These are phyloP conservation scores for Drosophila miranda DNA, from an alignment of 1,140 invertebrate genomes.

Conservation along the genomic window DNA sequence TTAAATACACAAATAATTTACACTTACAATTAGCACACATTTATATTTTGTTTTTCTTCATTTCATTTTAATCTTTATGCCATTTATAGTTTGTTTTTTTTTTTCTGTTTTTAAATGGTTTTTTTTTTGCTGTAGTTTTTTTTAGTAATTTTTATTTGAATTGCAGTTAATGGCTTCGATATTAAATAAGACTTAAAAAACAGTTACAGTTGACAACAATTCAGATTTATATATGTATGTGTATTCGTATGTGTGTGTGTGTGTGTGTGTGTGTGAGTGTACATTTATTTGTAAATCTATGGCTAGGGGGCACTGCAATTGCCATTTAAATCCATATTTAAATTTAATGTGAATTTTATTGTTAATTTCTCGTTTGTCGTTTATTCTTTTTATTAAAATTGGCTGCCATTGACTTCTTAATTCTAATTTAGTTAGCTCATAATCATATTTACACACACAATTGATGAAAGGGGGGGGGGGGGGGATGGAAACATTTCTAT, in stretches of 20 bases:
- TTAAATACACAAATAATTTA: slow-evolving; percentile 80
- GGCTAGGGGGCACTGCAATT: slow-evolving; percentile 43
- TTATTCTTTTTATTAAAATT: slow-evolving; percentile 56
- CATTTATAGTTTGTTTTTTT: slow-evolving; percentile 35
- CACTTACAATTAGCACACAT: slow-evolving; percentile 74
- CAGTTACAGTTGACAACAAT: slow-evolving; percentile 76
- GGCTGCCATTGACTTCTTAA: slow-evolving; percentile 55
- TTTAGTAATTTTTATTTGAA: slow-evolving; percentile 45
- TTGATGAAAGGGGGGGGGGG: background rate
- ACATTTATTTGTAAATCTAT: slow-evolving; percentile 39
- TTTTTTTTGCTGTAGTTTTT: slow-evolving; percentile 32
- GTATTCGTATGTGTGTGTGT: background rate
- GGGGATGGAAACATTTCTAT: slow-evolving; percentile 29
- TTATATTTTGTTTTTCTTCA: slow-evolving; percentile 32
- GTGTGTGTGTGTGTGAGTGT: slow-evolving; percentile 22
- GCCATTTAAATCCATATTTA: slow-evolving; percentile 62
- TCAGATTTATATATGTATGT: slow-evolving; percentile 61
- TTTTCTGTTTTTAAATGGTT: slow-evolving; percentile 35
- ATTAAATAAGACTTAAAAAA: slow-evolving; percentile 77
- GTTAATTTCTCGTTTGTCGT: slow-evolving; percentile 1
- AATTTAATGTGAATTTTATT: slow-evolving; percentile 28
- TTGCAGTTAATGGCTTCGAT: slow-evolving; percentile 73
- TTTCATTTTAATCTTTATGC: slow-evolving; percentile 38
- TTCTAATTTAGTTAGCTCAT: slow-evolving; percentile 63
- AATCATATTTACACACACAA: slow-evolving; percentile 70